Conservation (phyloP, 2,888 invertebrate genomes). For the Brachypalpus laphriformis region DNA sequence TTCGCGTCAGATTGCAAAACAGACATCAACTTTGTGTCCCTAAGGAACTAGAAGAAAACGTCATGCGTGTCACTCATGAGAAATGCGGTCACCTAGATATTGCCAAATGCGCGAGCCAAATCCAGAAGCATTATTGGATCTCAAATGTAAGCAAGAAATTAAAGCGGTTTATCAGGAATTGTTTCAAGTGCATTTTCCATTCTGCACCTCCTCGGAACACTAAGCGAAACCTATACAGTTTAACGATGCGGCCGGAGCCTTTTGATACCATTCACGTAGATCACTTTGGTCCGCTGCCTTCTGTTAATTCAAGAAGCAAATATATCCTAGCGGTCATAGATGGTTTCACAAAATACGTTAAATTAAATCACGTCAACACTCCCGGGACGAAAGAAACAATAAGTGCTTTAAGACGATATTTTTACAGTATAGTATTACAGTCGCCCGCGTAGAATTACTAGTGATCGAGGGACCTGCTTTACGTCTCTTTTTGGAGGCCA, state of each 20-base stretch:
- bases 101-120: slow-evolving; percentile 40
- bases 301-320: no score
- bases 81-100: slow-evolving; percentile 51
- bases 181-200: slow-evolving; percentile 18
- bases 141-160: slow-evolving; percentile 6
- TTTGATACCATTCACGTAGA: no score
- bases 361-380: neutral
- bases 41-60: slow-evolving; percentile 22
- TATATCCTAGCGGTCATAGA: no score
- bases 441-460: slow-evolving; percentile 39
- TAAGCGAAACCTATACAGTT: slow-evolving; percentile 19
- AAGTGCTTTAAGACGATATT: no score
- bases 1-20: neutral
- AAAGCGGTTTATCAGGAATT: slow-evolving; percentile 22
- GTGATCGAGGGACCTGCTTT: slow-evolving; percentile 41
- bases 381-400: no score
- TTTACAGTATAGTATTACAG: no score
- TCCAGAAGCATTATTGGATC: slow-evolving; percentile 57
- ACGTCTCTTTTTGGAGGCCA: slow-evolving; percentile 23
- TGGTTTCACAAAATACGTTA: no score
- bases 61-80: slow-evolving; percentile 34
- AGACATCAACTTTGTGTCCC: slow-evolving; percentile 19
- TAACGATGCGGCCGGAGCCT: no score
- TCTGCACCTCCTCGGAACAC: neutral
- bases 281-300: no score